phyloP scores from a whole-genome alignment of 2,888 invertebrate genomes.

The Dryobota labecula region DNA sequence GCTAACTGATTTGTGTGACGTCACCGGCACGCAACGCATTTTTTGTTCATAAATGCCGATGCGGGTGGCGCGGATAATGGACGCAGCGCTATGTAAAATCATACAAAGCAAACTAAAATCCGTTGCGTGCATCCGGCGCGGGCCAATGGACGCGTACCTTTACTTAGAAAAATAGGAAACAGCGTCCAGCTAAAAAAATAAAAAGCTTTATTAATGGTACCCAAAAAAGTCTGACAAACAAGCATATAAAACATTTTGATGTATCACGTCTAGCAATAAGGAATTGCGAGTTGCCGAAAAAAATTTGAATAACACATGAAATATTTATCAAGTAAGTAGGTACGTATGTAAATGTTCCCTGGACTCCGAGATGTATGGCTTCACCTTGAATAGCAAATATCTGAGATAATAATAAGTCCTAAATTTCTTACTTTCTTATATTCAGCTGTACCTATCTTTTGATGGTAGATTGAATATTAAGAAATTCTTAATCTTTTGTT shows the following conservation, averaged over 20 bases:
- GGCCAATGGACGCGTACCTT: too few species aligned
- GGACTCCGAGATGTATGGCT: conserved; percentile 71
- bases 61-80: too few species aligned
- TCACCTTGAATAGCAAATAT: conserved; percentile 73
- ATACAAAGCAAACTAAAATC: too few species aligned
- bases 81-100: too few species aligned
- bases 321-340: conserved; percentile 74
- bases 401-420: conserved; percentile 15
- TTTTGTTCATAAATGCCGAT: too few species aligned
- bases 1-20: too few species aligned
- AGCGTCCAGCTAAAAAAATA: conserved; percentile 16
- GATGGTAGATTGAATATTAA: not conserved
- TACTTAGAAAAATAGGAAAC: conserved; percentile 23
- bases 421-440: conserved; percentile 7
- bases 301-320: conserved; percentile 79
- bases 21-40: too few species aligned
- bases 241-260: conserved; percentile 72
- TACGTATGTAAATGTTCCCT: conserved; percentile 74
- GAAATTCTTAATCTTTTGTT: too few species aligned
- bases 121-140: too few species aligned
- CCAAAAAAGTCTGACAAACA: conserved; percentile 58
- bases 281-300: conserved; percentile 65
- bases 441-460: not conserved
- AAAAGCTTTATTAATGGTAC: conserved; percentile 19
- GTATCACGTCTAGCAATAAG: conserved; percentile 55